Conservation (phyloP, 2,888 invertebrate species). For the Calliopum simillimum region DNA sequence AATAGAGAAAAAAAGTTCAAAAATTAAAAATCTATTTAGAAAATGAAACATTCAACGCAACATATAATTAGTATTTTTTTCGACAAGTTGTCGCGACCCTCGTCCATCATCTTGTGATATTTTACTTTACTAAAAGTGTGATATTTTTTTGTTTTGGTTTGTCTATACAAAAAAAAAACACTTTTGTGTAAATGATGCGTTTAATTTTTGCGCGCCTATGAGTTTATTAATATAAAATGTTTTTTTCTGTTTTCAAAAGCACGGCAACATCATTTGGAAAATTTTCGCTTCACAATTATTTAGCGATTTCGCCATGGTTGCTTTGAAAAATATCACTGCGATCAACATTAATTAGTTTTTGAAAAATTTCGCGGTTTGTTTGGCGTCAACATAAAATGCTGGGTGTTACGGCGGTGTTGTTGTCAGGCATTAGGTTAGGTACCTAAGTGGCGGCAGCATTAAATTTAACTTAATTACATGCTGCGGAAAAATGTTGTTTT, state of each 20-base stretch:
- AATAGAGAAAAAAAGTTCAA: not conserved
- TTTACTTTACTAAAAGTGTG: too few species aligned
- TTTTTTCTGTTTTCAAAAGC: not conserved
- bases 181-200: too few species aligned
- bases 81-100: slow-evolving; percentile 25
- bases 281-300: slow-evolving; percentile 15
- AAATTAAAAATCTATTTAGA: not conserved
- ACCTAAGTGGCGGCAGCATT: not conserved
- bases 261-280: not conserved
- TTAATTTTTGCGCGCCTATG: not conserved
- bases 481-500: not conserved
- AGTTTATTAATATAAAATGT: slow-evolving; percentile 26
- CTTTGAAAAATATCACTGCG: slow-evolving; percentile 8
- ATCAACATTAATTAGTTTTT: slow-evolving; percentile 32
- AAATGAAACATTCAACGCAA: not conserved
- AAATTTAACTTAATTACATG: not conserved
- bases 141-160: too few species aligned
- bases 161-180: too few species aligned
- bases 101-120: slow-evolving; percentile 8
- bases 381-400: not conserved
- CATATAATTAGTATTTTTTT: not conserved
- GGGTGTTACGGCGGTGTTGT: not conserved
- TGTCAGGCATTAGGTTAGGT: slow-evolving; percentile 1
- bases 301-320: slow-evolving; percentile 1
- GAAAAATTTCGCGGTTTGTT: slow-evolving; percentile 21